These are phyloP conservation scores for Urocitellus parryii DNA, from an alignment of 2,113 vertebrate genomes.

Conservation along the genomic window DNA sequence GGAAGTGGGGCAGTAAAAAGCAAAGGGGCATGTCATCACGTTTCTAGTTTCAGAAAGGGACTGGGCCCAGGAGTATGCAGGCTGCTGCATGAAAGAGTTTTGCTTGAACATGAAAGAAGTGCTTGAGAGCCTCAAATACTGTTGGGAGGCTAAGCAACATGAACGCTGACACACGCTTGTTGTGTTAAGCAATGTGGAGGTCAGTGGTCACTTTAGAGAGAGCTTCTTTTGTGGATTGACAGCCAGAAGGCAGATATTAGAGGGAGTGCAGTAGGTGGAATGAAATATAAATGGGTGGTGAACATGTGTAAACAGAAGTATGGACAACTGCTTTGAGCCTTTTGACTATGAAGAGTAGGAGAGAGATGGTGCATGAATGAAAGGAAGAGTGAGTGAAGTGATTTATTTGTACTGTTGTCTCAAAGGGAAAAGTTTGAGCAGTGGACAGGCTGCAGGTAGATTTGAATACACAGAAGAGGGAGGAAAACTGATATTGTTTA, in stretches of 20 bases:
- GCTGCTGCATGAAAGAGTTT: neutral
- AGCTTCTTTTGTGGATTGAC: neutral
- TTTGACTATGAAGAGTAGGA: neutral
- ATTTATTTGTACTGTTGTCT: slow-evolving; percentile 5
- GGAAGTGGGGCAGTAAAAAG: neutral
- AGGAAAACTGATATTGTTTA: neutral
- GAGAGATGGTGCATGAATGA: neutral
- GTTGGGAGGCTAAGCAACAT: neutral
- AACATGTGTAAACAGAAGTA: neutral
- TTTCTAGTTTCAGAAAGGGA: neutral
- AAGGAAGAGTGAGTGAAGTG: neutral
- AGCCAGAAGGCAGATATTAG: neutral
- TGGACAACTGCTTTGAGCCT: neutral
- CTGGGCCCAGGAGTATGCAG: neutral
- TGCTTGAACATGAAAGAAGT: neutral
- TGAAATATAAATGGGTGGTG: neutral
- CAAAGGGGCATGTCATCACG: neutral
- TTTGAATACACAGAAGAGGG: neutral
- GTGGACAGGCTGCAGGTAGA: neutral
- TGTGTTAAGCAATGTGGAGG: neutral
- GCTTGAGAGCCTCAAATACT: neutral
- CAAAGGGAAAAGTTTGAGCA: neutral
- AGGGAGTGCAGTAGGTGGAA: neutral
- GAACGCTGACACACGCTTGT: neutral
- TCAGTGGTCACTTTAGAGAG: neutral